These are phyloP conservation scores for Trididemnum clinides DNA, from an alignment of 23 tunicate genomes.

Conservation along the genomic window DNA sequence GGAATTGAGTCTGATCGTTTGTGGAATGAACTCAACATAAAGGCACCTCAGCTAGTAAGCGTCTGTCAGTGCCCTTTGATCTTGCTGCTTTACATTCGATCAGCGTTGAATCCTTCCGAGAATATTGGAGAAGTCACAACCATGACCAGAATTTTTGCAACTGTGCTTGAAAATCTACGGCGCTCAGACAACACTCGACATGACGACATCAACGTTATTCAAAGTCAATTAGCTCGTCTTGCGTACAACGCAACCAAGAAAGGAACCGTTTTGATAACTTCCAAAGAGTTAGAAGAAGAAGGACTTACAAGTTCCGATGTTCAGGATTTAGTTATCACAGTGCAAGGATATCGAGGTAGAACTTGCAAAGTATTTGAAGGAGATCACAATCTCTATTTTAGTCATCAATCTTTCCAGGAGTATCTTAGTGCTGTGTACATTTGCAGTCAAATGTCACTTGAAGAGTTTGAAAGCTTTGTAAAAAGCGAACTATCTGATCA, in stretches of 20 bases:
- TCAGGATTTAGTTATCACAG: constrained; percentile 1
- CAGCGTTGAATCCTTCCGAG: not conserved
- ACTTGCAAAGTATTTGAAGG: not conserved
- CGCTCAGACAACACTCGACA: not conserved
- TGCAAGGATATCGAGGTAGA: not conserved
- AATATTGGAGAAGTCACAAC: not conserved
- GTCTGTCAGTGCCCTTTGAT: constrained; percentile 5
- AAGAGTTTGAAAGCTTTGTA: not conserved
- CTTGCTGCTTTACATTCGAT: not conserved
- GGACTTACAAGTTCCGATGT: not conserved
- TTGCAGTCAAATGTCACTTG: not conserved
- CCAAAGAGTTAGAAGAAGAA: not conserved
- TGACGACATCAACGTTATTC: not conserved
- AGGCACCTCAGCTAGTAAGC: not conserved
- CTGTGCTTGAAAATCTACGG: not conserved
- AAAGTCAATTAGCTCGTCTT: not conserved
- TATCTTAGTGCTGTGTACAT: constrained; percentile 14
- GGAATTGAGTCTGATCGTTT: not conserved
- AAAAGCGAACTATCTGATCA: not conserved
- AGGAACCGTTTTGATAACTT: not conserved
- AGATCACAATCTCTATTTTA: not conserved
- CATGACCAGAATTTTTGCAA: not conserved
- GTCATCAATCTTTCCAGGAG: constrained; percentile 1
- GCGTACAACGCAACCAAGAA: not conserved
- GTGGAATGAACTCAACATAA: not conserved